Conservation (phyloP, 2,888 invertebrate genomes). For the Thereva nobilitata region DNA sequence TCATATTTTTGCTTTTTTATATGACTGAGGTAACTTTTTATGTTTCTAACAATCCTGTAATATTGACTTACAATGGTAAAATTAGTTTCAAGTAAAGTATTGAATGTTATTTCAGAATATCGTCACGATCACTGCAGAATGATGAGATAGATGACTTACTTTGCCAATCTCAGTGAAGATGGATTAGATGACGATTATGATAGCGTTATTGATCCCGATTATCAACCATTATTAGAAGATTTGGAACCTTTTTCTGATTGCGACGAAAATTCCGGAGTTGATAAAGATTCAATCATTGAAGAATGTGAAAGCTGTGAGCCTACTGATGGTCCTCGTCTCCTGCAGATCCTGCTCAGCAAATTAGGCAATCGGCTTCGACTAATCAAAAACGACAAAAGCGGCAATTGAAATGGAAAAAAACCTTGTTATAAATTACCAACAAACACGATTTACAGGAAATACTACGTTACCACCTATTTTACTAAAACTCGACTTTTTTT, state of each 20-base stretch:
- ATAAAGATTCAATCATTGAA: conserved; percentile 21
- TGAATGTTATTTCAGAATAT: conserved; percentile 12
- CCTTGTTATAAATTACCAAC: conserved; percentile 5
- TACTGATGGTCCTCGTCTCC: background rate
- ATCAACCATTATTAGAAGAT: conserved; percentile 17
- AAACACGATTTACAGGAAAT: conserved; percentile 17
- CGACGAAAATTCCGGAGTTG: conserved; percentile 7
- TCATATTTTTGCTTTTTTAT: conserved; percentile 14
- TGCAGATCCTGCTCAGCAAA: conserved; percentile 4
- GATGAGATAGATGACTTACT: background rate
- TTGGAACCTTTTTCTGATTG: conserved; percentile 14
- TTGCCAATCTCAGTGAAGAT: conserved; percentile 19
- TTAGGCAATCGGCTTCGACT: conserved; percentile 2
- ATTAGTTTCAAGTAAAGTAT: background rate
- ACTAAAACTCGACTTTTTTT: conserved; percentile 29
- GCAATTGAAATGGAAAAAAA: conserved; percentile 24
- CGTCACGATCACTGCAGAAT: conserved; percentile 13
- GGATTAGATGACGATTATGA: conserved; percentile 24
- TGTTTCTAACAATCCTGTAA: conserved; percentile 11
- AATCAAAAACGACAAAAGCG: conserved; percentile 12
- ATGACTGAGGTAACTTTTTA: conserved; percentile 7
- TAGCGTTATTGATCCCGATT: conserved; percentile 22
- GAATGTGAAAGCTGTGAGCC: conserved; percentile 3
- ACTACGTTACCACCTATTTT: conserved; percentile 26
- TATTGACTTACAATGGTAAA: conserved; percentile 4